Evolutionary conservation across 2,888 invertebrate genomes (phyloP).

Genomic region (Beris morrisii): DNA sequence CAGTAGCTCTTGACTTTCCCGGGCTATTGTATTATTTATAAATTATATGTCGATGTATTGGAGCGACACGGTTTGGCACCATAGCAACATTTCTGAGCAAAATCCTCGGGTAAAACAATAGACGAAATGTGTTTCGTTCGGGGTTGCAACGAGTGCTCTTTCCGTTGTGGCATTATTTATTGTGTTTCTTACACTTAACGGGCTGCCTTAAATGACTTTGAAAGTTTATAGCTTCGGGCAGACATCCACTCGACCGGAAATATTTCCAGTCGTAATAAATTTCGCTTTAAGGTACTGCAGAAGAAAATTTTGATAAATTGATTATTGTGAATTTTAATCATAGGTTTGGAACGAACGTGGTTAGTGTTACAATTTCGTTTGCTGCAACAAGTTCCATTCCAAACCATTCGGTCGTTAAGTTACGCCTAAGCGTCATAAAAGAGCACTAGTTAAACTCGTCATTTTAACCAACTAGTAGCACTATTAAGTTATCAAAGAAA

Average conservation of each 20-base stretch:
- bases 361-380: no score
- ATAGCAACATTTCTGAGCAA: background rate
- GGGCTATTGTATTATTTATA: slow-evolving; percentile 26
- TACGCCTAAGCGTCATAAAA: no score
- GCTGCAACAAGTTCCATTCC: no score
- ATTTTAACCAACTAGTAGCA: no score
- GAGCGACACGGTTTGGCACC: slow-evolving; percentile 19
- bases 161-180: slow-evolving; percentile 29
- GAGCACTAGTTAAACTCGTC: no score
- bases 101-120: slow-evolving; percentile 28
- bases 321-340: slow-evolving; percentile 10
- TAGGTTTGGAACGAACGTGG: no score
- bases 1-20: slow-evolving; percentile 23
- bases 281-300: slow-evolving; percentile 15
- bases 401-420: no score
- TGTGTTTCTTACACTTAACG: slow-evolving; percentile 30
- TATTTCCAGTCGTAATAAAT: slow-evolving; percentile 27
- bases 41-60: slow-evolving; percentile 32
- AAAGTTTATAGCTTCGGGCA: slow-evolving; percentile 28
- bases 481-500: no score
- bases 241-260: slow-evolving; percentile 22
- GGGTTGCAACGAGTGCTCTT: slow-evolving; percentile 28
- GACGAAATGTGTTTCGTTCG: slow-evolving; percentile 21
- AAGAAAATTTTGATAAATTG: slow-evolving; percentile 24
- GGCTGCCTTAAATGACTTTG: slow-evolving; percentile 29